Conservation (phyloP, 2,113 vertebrate species). For the Sinocyclocheilus rhinocerous region DNA sequence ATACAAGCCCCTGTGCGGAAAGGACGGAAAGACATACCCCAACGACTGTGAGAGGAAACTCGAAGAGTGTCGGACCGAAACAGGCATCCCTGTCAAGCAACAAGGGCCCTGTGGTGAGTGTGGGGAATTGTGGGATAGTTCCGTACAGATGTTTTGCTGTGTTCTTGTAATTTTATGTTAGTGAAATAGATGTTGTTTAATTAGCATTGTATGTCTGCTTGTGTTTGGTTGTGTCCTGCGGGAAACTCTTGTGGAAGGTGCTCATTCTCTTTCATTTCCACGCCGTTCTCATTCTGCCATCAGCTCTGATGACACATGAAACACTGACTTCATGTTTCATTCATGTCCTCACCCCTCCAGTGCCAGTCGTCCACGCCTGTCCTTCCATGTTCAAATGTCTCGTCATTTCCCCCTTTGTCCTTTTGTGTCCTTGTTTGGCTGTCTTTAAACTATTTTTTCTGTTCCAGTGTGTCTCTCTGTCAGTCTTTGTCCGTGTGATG, state of each 20-base stretch:
- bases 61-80: slow-evolving; percentile 82
- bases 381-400: slow-evolving; percentile 63
- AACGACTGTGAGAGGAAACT: slow-evolving; percentile 85
- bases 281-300: slow-evolving; percentile 45
- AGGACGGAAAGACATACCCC: slow-evolving; percentile 82
- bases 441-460: slow-evolving; percentile 77
- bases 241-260: slow-evolving; percentile 42
- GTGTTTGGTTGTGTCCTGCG: slow-evolving; percentile 23
- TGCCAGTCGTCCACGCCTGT: slow-evolving; percentile 63
- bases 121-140: slow-evolving; percentile 2
- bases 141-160: not conserved
- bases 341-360: slow-evolving; percentile 62
- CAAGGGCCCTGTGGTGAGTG: slow-evolving; percentile 92
- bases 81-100: slow-evolving; percentile 77
- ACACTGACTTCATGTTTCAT: slow-evolving; percentile 69
- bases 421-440: slow-evolving; percentile 65
- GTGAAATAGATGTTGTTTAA: not conserved
- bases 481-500: slow-evolving; percentile 69
- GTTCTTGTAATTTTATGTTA: slow-evolving; percentile 5
- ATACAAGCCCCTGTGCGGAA: slow-evolving; percentile 86
- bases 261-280: slow-evolving; percentile 49
- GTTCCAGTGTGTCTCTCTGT: slow-evolving; percentile 78
- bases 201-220: slow-evolving; percentile 27
- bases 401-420: slow-evolving; percentile 56
- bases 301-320: slow-evolving; percentile 55